phyloP scores from a whole-genome alignment of 2,113 vertebrate species.

The Scophthalmus maximus region DNA sequence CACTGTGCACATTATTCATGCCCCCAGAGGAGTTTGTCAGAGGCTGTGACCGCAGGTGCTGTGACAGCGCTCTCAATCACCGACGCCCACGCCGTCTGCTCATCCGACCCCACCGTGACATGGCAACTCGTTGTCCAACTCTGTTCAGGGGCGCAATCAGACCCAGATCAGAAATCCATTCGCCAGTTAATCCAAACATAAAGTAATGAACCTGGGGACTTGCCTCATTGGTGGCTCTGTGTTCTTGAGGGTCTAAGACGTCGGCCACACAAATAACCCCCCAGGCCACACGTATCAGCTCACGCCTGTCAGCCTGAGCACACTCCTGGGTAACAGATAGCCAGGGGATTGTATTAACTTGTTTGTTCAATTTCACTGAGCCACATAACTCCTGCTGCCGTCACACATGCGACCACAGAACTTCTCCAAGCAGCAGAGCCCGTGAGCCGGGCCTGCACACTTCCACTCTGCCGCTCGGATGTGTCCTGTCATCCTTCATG shows the following conservation, averaged over 20 bases:
- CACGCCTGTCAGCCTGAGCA: conserved; percentile 62
- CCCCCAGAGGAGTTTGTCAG: conserved; percentile 64
- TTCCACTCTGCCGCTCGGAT: conserved; percentile 61
- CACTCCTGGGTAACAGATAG: conserved; percentile 62
- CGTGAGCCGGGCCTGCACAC: conserved; percentile 39
- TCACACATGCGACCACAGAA: conserved; percentile 27
- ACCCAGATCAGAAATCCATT: conserved; percentile 12
- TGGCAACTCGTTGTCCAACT: conserved; percentile 17
- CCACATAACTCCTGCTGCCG: conserved; percentile 70
- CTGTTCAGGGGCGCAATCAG: conserved; percentile 25
- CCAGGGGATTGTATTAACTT: conserved; percentile 73
- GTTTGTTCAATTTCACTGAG: conserved; percentile 77
- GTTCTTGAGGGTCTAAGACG: conserved; percentile 25
- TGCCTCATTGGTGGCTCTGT: conserved; percentile 22
- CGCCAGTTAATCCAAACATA: conserved; percentile 28
- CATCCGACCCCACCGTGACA: conserved; percentile 43
- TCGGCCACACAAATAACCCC: conserved; percentile 63
- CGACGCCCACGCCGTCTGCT: conserved; percentile 52
- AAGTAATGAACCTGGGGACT: conserved; percentile 21
- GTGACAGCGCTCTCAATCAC: conserved; percentile 77
- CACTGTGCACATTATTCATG: conserved; percentile 75
- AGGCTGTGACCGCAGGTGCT: conserved; percentile 69
- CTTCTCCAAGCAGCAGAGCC: conserved; percentile 21
- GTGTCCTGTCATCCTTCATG: conserved; percentile 55
- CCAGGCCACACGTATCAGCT: conserved; percentile 59